phyloP scores from a whole-genome alignment of 2,797 vertebrate species.

The Manis javanica region DNA sequence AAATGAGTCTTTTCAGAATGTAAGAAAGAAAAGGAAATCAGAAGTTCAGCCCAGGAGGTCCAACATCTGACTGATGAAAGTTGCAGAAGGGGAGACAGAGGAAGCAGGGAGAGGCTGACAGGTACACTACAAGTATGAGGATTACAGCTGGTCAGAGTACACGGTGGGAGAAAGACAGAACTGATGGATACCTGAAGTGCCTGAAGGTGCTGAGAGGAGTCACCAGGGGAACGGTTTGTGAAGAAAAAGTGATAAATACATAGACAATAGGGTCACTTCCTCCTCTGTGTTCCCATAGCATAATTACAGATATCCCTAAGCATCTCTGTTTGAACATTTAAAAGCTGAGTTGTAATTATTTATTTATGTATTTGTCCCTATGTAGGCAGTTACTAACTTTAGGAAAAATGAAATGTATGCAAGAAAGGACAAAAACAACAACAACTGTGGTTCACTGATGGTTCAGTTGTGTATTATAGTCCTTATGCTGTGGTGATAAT shows the following conservation, averaged over 20 bases:
- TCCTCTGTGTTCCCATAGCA: background rate
- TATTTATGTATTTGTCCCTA: background rate
- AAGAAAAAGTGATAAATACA: background rate
- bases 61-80: background rate
- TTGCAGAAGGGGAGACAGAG: background rate
- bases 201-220: background rate
- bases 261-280: background rate
- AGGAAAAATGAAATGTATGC: background rate
- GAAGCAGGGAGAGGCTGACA: background rate
- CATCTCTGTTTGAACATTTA: background rate
- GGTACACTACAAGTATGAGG: background rate
- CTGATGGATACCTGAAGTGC: no score
- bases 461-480: background rate
- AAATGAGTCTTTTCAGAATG: background rate
- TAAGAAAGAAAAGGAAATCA: slow-evolving; percentile 1
- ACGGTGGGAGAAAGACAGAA: background rate
- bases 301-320: background rate
- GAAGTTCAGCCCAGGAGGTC: background rate
- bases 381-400: background rate
- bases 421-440: slow-evolving; percentile 41
- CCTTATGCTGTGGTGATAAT: background rate
- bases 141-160: background rate
- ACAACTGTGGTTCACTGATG: background rate
- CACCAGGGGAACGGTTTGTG: background rate
- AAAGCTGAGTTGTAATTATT: background rate